Percentiles rank a stretch among this genome's conserved stretches.
These are phyloP conservation scores for Sandelia bainsii DNA, from an alignment of 2,797 vertebrate species.

Conservation along the genomic window DNA sequence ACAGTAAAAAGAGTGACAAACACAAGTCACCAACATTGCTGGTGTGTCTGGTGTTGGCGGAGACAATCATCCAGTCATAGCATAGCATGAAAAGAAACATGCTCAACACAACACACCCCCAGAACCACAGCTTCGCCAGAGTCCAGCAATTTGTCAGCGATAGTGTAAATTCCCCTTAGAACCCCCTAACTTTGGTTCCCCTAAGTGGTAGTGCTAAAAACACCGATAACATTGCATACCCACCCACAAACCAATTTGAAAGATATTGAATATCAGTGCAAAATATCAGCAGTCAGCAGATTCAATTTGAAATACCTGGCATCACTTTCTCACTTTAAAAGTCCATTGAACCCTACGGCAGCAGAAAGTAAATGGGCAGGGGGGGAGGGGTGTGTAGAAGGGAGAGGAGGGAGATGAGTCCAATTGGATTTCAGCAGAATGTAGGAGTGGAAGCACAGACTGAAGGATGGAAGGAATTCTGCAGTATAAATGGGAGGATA, in stretches of 20 bases:
- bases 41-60: too few relatives aligned
- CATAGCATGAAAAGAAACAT: too few relatives aligned
- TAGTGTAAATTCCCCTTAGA: too few relatives aligned
- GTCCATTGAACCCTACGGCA: constrained; percentile 56
- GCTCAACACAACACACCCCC: too few relatives aligned
- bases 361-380: constrained; percentile 49
- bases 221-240: not conserved
- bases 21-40: too few relatives aligned
- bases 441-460: constrained; percentile 40
- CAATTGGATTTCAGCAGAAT: constrained; percentile 60
- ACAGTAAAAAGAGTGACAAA: too few relatives aligned
- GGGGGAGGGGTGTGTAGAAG: not conserved
- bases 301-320: constrained; percentile 52
- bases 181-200: not conserved
- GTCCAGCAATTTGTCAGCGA: too few relatives aligned
- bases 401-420: constrained; percentile 24
- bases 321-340: constrained; percentile 55
- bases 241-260: constrained; percentile 38
- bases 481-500: constrained; percentile 52
- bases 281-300: constrained; percentile 67
- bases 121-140: too few relatives aligned
- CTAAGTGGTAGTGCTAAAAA: not conserved
- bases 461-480: constrained; percentile 59
- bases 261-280: constrained; percentile 58
- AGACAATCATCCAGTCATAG: too few relatives aligned